Evolutionary conservation across 2,113 vertebrate genomes (phyloP).

Genomic region (Martes martes): DNA sequence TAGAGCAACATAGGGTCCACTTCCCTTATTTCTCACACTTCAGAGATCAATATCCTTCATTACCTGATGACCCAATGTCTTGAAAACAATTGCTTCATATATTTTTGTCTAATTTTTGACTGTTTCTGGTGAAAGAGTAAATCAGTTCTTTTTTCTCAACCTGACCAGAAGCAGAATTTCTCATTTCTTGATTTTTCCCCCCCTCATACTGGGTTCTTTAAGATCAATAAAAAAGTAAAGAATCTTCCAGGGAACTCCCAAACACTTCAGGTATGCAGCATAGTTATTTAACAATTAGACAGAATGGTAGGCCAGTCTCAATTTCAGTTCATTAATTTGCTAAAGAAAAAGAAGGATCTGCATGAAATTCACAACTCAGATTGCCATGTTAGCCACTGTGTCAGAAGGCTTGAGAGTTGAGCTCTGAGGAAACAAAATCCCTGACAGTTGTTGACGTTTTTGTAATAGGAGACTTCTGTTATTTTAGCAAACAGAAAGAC

Average conservation of each 20-base stretch:
- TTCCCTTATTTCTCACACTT: not conserved
- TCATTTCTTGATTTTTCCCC: not conserved
- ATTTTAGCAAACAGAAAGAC: constrained; percentile 73
- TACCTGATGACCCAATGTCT: not conserved
- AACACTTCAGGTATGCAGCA: not conserved
- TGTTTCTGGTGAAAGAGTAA: not conserved
- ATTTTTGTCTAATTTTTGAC: not conserved
- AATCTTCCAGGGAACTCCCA: not conserved
- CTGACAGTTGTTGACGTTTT: constrained; percentile 60
- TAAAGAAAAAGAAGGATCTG: not conserved
- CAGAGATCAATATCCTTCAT: not conserved
- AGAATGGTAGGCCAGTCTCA: not conserved
- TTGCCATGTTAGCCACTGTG: not conserved
- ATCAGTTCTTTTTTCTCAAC: not conserved
- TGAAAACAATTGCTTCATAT: not conserved
- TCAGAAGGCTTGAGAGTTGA: constrained; percentile 3
- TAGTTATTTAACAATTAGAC: not conserved
- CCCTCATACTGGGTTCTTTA: not conserved
- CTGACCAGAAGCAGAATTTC: not conserved
- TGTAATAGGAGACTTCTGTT: constrained; percentile 63
- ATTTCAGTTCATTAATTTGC: constrained; percentile 7
- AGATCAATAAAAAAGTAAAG: not conserved
- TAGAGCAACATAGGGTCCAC: not conserved
- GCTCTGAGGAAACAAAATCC: constrained; percentile 44
- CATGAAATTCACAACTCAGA: constrained; percentile 12